A percentile compares a stretch with the other conserved stretches of the same genome.
Evolutionary conservation across 2,888 invertebrate genomes (phyloP).

Genomic region (Helleia helle): DNA sequence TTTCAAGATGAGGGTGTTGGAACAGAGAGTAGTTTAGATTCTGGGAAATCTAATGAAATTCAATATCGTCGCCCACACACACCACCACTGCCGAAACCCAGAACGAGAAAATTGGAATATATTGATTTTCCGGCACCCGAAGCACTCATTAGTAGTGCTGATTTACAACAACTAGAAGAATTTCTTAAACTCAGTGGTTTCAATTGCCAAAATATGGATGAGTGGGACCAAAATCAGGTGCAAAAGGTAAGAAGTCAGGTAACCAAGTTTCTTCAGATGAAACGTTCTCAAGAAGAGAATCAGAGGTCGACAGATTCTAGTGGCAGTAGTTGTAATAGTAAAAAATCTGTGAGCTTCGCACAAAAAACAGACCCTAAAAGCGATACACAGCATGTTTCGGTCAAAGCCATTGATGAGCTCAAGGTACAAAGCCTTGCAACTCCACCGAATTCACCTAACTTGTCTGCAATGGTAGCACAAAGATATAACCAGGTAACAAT

Average conservation of each 20-base stretch:
- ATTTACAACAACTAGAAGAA: constrained; percentile 80
- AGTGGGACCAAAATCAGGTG: constrained; percentile 80
- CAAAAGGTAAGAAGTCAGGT: constrained; percentile 81
- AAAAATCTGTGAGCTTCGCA: constrained; percentile 86
- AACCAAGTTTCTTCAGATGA: constrained; percentile 79
- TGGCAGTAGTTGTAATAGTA: constrained; percentile 74
- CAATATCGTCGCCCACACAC: constrained; percentile 66
- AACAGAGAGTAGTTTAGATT: constrained; percentile 74
- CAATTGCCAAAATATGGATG: constrained; percentile 78
- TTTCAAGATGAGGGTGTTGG: constrained; percentile 77
- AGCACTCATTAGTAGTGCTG: constrained; percentile 73
- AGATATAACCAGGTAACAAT: constrained; percentile 73
- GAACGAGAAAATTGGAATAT: constrained; percentile 63
- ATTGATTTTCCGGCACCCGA: constrained; percentile 66
- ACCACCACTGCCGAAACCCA: constrained; percentile 66
- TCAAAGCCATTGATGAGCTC: constrained; percentile 67
- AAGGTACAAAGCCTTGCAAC: constrained; percentile 67
- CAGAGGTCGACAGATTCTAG: constrained; percentile 75
- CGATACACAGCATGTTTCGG: constrained; percentile 47
- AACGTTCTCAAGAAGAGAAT: constrained; percentile 79
- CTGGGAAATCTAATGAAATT: constrained; percentile 70
- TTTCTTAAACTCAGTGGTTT: constrained; percentile 81
- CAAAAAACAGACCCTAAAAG: constrained; percentile 63
- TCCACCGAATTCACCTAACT: constrained; percentile 84
- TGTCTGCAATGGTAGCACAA: constrained; percentile 76